Conservation (phyloP, 2,888 invertebrate genomes). For the Neelides folsomi region DNA sequence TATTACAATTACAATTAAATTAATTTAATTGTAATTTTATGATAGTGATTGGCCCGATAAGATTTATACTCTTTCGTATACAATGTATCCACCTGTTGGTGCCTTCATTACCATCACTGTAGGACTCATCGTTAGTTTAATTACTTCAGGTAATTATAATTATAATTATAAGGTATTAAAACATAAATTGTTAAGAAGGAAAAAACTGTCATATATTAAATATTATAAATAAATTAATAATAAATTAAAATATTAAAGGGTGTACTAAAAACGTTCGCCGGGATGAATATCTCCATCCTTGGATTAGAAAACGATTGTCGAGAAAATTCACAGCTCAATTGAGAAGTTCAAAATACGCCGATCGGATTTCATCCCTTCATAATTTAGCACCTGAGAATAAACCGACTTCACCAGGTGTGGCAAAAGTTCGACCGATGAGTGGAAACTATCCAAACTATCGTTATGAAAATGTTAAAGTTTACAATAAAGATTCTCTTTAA, state of each 20-base stretch:
- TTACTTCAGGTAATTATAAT: constrained; percentile 15
- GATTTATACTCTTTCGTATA: constrained; percentile 10
- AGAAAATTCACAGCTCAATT: too few relatives aligned
- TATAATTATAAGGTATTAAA: too few relatives aligned
- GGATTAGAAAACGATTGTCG: too few relatives aligned
- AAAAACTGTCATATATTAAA: too few relatives aligned
- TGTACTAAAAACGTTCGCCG: too few relatives aligned
- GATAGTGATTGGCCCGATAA: neutral
- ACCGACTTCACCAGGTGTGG: constrained; percentile 7
- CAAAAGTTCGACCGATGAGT: constrained; percentile 4
- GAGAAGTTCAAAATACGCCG: too few relatives aligned
- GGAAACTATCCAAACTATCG: constrained; percentile 12
- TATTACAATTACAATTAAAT: too few relatives aligned
- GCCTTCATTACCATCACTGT: constrained; percentile 7
- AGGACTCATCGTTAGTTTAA: constrained; percentile 9
- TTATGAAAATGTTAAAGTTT: constrained; percentile 14
- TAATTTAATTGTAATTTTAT: neutral
- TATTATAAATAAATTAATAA: too few relatives aligned
- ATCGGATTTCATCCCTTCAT: too few relatives aligned
- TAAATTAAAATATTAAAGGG: too few relatives aligned
- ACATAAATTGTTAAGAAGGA: too few relatives aligned
- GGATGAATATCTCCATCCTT: too few relatives aligned
- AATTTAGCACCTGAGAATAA: constrained; percentile 2
- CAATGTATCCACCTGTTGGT: constrained; percentile 12
- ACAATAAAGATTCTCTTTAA: constrained; percentile 1